These are phyloP conservation scores for Saccostrea glomerata DNA, from an alignment of 1,140 invertebrate species.

Conservation along the genomic window DNA sequence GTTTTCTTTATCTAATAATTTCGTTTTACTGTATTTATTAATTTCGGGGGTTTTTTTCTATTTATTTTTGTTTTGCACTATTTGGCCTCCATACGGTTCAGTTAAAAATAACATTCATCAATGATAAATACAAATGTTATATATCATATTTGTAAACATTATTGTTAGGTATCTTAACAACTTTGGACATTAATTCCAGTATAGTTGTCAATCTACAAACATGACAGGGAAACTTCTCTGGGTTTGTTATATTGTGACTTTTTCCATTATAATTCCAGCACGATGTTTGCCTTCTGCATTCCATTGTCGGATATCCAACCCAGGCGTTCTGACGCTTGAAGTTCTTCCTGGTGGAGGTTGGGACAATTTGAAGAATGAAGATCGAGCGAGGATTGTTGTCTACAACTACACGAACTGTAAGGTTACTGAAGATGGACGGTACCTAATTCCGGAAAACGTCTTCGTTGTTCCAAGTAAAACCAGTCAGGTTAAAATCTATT, in stretches of 20 bases:
- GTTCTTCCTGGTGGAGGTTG: conserved; percentile 68
- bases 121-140: background rate
- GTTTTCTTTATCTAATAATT: too few species aligned
- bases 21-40: too few species aligned
- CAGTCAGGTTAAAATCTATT: conserved; percentile 64
- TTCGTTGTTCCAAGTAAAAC: conserved; percentile 60
- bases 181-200: background rate
- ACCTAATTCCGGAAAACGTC: conserved; percentile 64
- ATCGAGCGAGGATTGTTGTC: conserved; percentile 57
- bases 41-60: too few species aligned
- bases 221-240: background rate
- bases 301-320: background rate
- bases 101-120: background rate
- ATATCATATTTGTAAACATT: background rate
- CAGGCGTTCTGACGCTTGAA: conserved; percentile 53
- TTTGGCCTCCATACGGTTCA: too few species aligned
- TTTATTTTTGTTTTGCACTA: too few species aligned
- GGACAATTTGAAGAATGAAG: conserved; percentile 68
- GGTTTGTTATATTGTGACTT: background rate
- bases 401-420: conserved; percentile 60
- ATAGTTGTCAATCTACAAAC: background rate
- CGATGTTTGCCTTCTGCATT: background rate
- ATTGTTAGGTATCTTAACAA: background rate
- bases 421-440: conserved; percentile 62
- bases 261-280: background rate